Percentiles rank a stretch among this genome's conserved stretches.
Conservation (phyloP, 2,113 vertebrate species). For the Spea bombifrons region DNA sequence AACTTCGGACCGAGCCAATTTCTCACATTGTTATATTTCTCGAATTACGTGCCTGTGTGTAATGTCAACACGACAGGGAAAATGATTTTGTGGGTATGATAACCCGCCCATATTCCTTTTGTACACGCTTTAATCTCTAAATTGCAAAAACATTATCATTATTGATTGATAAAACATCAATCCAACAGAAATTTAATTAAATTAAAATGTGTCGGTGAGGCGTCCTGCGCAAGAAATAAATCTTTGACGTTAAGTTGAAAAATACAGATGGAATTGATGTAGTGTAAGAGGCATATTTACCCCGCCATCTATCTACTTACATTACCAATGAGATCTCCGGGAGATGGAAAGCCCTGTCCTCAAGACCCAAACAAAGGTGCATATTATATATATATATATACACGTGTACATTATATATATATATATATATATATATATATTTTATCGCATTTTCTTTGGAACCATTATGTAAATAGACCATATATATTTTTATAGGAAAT, state of each 20-base stretch:
- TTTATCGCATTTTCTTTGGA: no score
- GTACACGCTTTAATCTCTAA: conserved; percentile 72
- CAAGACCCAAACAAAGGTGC: no score
- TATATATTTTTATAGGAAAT: no score
- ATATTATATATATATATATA: no score
- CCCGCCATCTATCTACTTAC: conserved; percentile 40
- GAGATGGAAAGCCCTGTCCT: conserved; percentile 3
- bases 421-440: no score
- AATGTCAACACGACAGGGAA: conserved; percentile 45
- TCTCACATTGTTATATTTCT: conserved; percentile 17
- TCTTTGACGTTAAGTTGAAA: conserved; percentile 72
- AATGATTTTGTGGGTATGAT: conserved; percentile 37
- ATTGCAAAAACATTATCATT: conserved; percentile 84
- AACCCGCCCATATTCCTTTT: conserved; percentile 56
- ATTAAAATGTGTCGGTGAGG: conserved; percentile 77
- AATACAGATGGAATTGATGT: conserved; percentile 56
- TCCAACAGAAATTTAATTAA: conserved; percentile 81
- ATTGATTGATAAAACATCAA: conserved; percentile 82
- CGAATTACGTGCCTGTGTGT: conserved; percentile 32
- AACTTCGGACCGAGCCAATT: neutral
- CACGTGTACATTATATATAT: no score
- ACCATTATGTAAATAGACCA: no score
- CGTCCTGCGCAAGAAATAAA: conserved; percentile 68
- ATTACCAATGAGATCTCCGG: neutral
- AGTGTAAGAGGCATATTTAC: conserved; percentile 45